Evolutionary conservation across 2,888 invertebrate species (phyloP), one percentile per base, ranked within the genome.

Genomic region (Cheilosia scutellata): DNA sequence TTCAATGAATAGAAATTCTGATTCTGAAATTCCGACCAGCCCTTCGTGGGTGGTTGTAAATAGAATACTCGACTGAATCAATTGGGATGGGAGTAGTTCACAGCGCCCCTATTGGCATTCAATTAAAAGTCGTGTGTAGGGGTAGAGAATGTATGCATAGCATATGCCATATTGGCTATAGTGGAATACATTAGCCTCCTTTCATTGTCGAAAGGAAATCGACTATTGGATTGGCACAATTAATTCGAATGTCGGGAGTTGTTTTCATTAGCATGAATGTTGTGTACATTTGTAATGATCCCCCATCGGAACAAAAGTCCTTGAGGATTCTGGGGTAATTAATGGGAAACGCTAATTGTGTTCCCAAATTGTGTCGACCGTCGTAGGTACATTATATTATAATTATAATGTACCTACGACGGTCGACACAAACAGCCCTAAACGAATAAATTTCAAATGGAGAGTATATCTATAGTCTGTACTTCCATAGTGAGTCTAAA

Each of bases 131-230:
- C 5, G 6, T 33, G 62, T 53, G 60, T 51, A 51, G 74, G 68
- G 57, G 63, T 60, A 31, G 40, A 62, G 25, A 42, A 55, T 40
- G 66, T 33, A 11, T 16, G 25, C 16, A 42, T 11, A 11, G 49
- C 47, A 74, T 65, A 66, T 31, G 65, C 58, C 7, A 57, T 62
- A 49, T 65, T 57, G 47, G 20, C 29, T 29, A 20, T 20, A 49
- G 5, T 31, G 33, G 75, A 75, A 82, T 82, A 82, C 68, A 82
- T 82, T 86, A 86, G 86, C 82, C 86, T 76, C 71, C 60, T 86
- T 86, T 82, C 58, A 86, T 82, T 86, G 82, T 76, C 66, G 49
- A 68, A 82, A 63, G 60, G 55, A 72, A 86, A 76, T 82, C 82
- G 66, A 75, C 37, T 84, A 82, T 86, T 63, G 71, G 62, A 76